Evolutionary conservation across 2,113 vertebrate genomes (phyloP), one percentile per base, ranked within the genome.

Genomic region (Myiopsitta monachus): DNA sequence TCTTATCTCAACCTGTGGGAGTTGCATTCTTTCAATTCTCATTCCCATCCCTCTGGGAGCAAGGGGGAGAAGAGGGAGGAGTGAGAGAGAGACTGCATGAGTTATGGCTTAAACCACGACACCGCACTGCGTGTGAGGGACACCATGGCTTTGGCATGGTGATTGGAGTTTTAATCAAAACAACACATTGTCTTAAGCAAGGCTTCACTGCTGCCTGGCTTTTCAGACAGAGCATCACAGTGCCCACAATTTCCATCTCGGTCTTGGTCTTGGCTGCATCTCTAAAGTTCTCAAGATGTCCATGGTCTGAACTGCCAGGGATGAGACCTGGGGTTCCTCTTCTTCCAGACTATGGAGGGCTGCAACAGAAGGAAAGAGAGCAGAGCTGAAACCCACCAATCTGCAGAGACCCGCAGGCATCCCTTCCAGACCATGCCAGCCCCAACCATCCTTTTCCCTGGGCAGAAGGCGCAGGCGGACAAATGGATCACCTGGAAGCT

Each of bases 201-300:
- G 33, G 55, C 55, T 59, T 59, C 13, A n/a, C 33, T n/a, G 33
- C 33, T 59, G 14, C 55, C 19, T n/a, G 8, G 33, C 33, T 59
- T 59, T 59, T n/a, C 33, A 59, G 55, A 10, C 21, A 9, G 5
- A n/a, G 33, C 21, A 23, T 8, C 33, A 15, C 57, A n/a, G 33
- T 14, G 4, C 7, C 59, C 23, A 15, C n/a, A 61, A 22, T 23
- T 9, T 26, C 21, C 57, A 4, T 11, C 10, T 0, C 7, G 0
- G 4, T 61, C n/a, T 38, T 26, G 0, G 4, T 61, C n/a, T 38
- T 26, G n/a, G 23, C 22, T 7, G n/a, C 9, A 4, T 10, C 64
- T 14, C 31, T 15, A 14, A 14, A 31, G 41, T 22, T 43, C 14
- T 44, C 30, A 66, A 30, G 30, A 6, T 66, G 41, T 23, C 9